Base-by-base conservation (phyloP, 2,888 invertebrate species). In the Rhyacophila evoluta region DNA sequence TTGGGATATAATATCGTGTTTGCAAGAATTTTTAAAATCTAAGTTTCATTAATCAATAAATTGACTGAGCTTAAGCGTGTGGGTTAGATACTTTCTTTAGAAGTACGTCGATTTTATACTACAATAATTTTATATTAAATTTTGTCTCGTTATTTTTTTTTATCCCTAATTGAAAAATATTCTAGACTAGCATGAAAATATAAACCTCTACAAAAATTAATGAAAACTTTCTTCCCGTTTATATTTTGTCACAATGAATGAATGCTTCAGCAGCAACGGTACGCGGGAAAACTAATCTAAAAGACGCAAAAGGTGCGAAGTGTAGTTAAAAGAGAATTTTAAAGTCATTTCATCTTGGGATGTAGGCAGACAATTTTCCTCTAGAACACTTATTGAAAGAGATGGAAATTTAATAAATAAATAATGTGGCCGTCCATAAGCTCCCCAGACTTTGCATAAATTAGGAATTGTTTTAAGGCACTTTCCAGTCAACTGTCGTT, bases 291-390 rank as follows among this genome's bases (percentile, higher is more conserved):
- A 19, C 55, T 55, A 55, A 55, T 55, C 55, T 55, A 10, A 55
- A 55, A 55, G 12, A 55, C 25, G 55, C 55, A 19, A n/a, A 55
- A 55, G 55, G 55, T 55, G 55, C 55, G 55, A 55, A 55, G 55
- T 55, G 55, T 55, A 55, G 55, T 55, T 55, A 55, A 55, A 55
- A 55, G 55, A 55, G 55, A 55, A 55, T 55, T 55, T 55, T 55
- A 55, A 55, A 55, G 55, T 55, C 55, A 55, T 55, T 55, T 55
- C 4, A 19, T 10, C 55, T 10, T 55, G 55, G 10, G 55, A 55
- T 8, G 55, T 55, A 5, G 12, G 12, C n/a, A 55, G 55, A 6
- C 15, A 25, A 55, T 55, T 55, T 55, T 19, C 0, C 25, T 8
- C 25, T 10, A 55, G 55, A 55, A 55, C 10, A 19, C 55, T 55